Base-by-base conservation (phyloP, 2,113 vertebrate genomes). In the Microtus richardsoni region DNA sequence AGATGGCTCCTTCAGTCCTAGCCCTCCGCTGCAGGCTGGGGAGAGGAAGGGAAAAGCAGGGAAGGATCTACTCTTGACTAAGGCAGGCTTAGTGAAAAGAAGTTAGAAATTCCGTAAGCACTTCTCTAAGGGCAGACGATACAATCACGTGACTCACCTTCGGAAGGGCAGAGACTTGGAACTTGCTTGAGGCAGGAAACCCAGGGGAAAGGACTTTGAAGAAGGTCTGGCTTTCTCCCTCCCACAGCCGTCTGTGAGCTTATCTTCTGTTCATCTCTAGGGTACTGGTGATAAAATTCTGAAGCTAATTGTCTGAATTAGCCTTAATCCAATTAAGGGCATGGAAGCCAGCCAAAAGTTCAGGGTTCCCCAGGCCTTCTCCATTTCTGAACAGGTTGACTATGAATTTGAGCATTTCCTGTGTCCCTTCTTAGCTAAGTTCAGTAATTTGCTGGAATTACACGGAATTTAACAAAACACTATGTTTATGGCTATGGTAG, bases 381-480 rank as follows among this genome's bases (percentile, higher is more conserved):
- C 11, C 5, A 75, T 54, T 52, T 96, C 28, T 95, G 70, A 92
- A 39, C 22, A 73, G 75, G 5, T 44, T 73, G 49, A 36, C 19
- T 78, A 58, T 11, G 90, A 68, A 77, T 64, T 4, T 82, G 66
- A 83, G 66, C 84, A 36, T 90, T 75, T 80, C 17, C 44, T 33
- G 49, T 36, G 66, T 58, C 26, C 36, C 44, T 22, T 66, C 44
- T 66, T 9, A 77, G 49, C 80, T 84, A 39, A 64, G 41, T 77
- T 95, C 60, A 93, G n/a, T 71, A 93, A 52, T 86, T 62, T 52
- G 33, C 60, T 86, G 80, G 58, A 96, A 86, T 73, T 52, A 94
- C n/a, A 58, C 5, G 73, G 70, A 89, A 87, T 47, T 83, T 83
- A 87, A 62, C 54, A 91, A 82, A 89, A 9, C 39, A 68, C n/a